These are phyloP conservation scores for Hydractinia symbiolongicarpus DNA, from an alignment of 30 jellyfish, hydroid and myxozoan genomes.

Conservation along the genomic window DNA sequence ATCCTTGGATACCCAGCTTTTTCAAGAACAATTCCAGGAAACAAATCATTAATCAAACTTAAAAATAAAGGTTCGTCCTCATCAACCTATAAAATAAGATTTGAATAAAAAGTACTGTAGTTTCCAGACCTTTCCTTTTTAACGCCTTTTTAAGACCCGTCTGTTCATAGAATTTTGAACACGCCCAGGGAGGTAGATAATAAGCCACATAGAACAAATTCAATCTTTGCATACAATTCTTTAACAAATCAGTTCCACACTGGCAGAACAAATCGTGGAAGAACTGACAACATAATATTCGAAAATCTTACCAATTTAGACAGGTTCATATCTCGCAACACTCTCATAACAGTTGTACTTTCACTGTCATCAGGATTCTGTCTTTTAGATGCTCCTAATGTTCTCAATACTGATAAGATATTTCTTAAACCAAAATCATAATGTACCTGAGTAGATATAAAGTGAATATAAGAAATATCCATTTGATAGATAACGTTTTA, in stretches of 20 bases:
- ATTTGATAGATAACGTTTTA: too few relatives aligned
- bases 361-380: conserved; percentile 95
- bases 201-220: too few relatives aligned
- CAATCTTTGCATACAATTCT: too few relatives aligned
- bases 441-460: conserved; percentile 56
- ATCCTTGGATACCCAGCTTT: conserved; percentile 97
- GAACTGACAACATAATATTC: background rate
- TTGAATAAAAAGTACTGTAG: background rate
- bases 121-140: background rate
- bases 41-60: conserved; percentile 90
- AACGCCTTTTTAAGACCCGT: too few relatives aligned
- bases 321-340: conserved; percentile 86
- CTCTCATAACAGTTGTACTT: conserved; percentile 96
- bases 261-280: too few relatives aligned
- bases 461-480: background rate
- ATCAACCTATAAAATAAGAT: conserved; percentile 58
- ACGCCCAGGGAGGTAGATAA: too few relatives aligned
- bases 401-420: conserved; percentile 85
- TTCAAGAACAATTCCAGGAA: conserved; percentile 94
- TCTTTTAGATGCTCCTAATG: conserved; percentile 89
- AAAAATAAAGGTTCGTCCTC: conserved; percentile 92
- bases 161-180: too few relatives aligned
- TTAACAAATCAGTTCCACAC: too few relatives aligned
- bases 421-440: conserved; percentile 94
- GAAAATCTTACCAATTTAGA: conserved; percentile 66